A percentile compares a stretch with the other conserved stretches of the same genome.
Conservation (phyloP, 2,797 vertebrate genomes). For the Phoebastria nigripes region DNA sequence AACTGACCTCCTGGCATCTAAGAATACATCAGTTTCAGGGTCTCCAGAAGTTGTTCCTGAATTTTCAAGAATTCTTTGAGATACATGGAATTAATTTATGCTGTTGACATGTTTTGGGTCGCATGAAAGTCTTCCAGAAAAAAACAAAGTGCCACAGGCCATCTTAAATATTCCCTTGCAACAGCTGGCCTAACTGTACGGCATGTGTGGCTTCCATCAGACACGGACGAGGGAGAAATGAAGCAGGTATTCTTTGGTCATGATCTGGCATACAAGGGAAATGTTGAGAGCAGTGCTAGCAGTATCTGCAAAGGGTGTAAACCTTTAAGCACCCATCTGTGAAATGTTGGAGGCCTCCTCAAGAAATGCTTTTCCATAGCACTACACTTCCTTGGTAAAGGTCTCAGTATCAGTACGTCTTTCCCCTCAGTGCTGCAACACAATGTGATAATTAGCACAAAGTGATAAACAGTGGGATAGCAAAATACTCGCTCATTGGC, state of each 20-base stretch:
- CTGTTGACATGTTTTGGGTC: background rate
- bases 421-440: background rate
- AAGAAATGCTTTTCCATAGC: background rate
- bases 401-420: background rate
- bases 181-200: background rate
- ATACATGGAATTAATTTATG: background rate
- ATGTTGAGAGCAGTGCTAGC: background rate
- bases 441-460: background rate
- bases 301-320: background rate
- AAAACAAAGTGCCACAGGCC: background rate
- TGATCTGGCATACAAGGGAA: background rate
- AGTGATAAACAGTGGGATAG: background rate
- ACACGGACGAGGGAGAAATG: background rate
- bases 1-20: background rate
- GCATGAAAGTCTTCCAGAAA: background rate
- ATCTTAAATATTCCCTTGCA: background rate
- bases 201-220: background rate
- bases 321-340: background rate
- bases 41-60: background rate
- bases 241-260: background rate
- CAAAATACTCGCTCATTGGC: background rate
- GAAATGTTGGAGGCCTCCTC: background rate
- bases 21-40: background rate
- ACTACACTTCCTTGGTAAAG: background rate
- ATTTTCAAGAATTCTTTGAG: background rate